Evolutionary conservation across 2,797 vertebrate genomes (phyloP).

Genomic region (Amblyopsis hoosieri): DNA sequence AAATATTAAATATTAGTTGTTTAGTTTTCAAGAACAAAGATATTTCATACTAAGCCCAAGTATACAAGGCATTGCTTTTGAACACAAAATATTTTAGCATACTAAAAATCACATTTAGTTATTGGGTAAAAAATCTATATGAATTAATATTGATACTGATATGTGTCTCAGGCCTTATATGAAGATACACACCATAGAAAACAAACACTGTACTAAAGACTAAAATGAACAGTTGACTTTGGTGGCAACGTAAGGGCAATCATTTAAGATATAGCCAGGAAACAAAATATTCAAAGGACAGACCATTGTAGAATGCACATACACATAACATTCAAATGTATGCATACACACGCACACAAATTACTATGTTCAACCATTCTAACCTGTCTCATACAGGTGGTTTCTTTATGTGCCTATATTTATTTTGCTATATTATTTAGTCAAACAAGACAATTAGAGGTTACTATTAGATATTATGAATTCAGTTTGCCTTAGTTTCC

Average conservation of each 20-base stretch:
- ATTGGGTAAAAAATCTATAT: too few relatives aligned
- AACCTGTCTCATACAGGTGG: constrained; percentile 43
- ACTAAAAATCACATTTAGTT: too few relatives aligned
- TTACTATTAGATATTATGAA: constrained; percentile 56
- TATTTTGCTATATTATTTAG: constrained; percentile 60
- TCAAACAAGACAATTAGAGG: constrained; percentile 38
- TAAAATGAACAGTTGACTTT: constrained; percentile 13
- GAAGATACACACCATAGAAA: background rate
- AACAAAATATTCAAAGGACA: constrained; percentile 32
- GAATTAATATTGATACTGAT: too few relatives aligned
- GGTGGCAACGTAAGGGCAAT: constrained; percentile 32
- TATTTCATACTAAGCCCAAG: too few relatives aligned
- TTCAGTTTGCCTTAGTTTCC: constrained; percentile 60
- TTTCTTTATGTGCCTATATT: constrained; percentile 81
- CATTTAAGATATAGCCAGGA: constrained; percentile 35
- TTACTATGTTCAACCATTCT: constrained; percentile 26
- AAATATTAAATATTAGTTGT: too few relatives aligned
- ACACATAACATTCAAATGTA: constrained; percentile 8
- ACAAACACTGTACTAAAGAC: constrained; percentile 24
- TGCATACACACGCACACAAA: constrained; percentile 27
- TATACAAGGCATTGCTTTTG: too few relatives aligned
- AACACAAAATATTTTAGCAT: too few relatives aligned
- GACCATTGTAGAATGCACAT: constrained; percentile 22
- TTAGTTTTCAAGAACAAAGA: too few relatives aligned
- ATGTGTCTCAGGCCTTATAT: background rate